These are phyloP conservation scores for Enteromius radiatus DNA, from an alignment of 2,797 vertebrate species.

Conservation along the genomic window DNA sequence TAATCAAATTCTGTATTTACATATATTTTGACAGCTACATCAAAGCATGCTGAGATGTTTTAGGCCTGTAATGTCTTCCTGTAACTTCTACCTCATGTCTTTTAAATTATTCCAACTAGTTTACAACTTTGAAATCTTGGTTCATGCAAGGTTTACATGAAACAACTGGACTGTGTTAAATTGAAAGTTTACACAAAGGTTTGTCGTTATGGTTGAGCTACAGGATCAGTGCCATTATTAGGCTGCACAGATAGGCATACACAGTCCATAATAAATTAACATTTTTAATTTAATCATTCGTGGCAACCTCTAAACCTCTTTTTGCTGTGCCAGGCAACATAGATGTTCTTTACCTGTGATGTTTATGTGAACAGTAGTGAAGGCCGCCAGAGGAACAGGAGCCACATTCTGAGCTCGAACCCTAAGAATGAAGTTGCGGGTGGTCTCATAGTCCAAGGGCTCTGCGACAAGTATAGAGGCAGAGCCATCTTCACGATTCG, in stretches of 20 bases:
- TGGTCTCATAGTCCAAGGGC: slow-evolving; percentile 87
- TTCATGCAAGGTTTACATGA: neutral
- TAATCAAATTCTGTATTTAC: neutral
- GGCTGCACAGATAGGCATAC: neutral
- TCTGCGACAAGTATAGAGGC: slow-evolving; percentile 88
- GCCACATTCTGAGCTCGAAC: slow-evolving; percentile 89
- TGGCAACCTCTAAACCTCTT: neutral
- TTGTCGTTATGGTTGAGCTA: neutral
- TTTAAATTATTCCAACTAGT: neutral
- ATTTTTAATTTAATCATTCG: neutral
- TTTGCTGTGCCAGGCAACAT: neutral
- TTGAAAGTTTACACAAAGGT: neutral
- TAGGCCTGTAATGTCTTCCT: neutral
- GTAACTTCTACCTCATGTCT: neutral
- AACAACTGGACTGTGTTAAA: neutral
- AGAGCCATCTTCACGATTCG: slow-evolving; percentile 87
- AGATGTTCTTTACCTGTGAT: slow-evolving; percentile 80
- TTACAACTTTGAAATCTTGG: neutral
- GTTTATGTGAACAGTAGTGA: slow-evolving; percentile 82
- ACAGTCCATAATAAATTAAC: neutral
- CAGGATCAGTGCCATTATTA: neutral
- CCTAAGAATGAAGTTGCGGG: slow-evolving; percentile 83
- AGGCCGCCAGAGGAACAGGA: slow-evolving; percentile 85
- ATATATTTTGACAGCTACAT: neutral
- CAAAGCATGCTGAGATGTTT: neutral